Evolutionary conservation across 2,797 vertebrate genomes (phyloP), one percentile per base, ranked within the genome.

Genomic region (Coregonus sp.): DNA sequence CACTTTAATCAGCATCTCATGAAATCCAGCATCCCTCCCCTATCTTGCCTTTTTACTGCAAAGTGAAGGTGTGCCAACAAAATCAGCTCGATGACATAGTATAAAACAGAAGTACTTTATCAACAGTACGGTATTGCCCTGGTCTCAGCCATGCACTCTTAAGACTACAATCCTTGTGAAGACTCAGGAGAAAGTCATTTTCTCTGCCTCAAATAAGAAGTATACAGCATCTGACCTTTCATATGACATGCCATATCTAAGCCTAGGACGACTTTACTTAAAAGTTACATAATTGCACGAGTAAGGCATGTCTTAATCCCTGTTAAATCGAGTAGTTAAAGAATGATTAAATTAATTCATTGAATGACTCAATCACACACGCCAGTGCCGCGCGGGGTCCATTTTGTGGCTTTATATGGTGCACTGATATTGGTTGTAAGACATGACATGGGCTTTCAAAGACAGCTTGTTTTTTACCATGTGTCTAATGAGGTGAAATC

Each of bases 401-500:
- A 5, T 54, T 54, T 33, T 54, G 5, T 50, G 4, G 40, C 40
- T 47, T 11, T n/a, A 47, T 5, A 47, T n/a, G 11, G 1, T 14
- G 47, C 20, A 14, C 70, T 15, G 69, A 20, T 25, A 15, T 16
- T 12, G n/a, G 50, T 40, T 7, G 40, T 12, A 50, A 15, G 12
- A 51, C 9, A 31, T 16, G 72, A 67, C 78, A 59, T 77, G 70
- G 20, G 37, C 81, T 79, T 82, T 83, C 73, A 80, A 76, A 54
- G 70, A 83, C 59, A 25, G 25, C 25, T 25, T 25, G 25, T n/a
- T 54, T 72, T 82, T 75, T 70, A 20, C 15, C n/a, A 11, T 16
- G 25, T 33, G 79, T 85, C 84, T 87, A 85, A 65, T 76, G 77
- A 84, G 80, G 77, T 81, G 84, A 81, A 87, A 77, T 82, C 80